Base-by-base conservation (phyloP, 2,888 invertebrate genomes). In the Anodontia alba region DNA sequence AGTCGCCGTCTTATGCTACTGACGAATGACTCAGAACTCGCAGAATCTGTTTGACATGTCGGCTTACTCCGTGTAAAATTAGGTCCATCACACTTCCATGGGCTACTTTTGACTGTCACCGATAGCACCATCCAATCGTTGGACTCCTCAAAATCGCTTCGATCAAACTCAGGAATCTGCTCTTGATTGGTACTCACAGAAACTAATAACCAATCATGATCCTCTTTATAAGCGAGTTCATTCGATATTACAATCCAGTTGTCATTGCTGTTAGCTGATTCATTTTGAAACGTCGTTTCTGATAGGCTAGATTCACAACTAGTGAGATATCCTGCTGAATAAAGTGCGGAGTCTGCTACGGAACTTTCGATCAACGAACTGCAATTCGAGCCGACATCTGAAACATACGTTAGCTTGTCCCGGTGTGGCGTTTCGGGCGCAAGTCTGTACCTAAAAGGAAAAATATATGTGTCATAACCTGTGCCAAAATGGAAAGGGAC, bases 61-160 rank as follows among this genome's bases (percentile, higher is more conserved):
- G 3, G 46, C 20, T 12, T 20, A 7, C 17, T 46, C 3, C n/a
- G 5, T 46, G n/a, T 20, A 46, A 12, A 46, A 46, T 12, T 46
- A 46, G 17, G 17, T 12, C 17, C 17, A 33, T 62, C n/a, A 31
- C 31, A 33, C 12, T 33, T 33, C 62, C 62, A 62, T 20, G 17
- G 7, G 1, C 62, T 62, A 29, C 62, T 62, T 26, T 62, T 77
- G 0, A 84, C 67, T 54, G 70, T 76, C 71, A 84, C 31, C 1
- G 84, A 79, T n/a, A 81, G 43, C 46, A 84, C 73, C 31, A 73
- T 51, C 84, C 84, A 84, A 31, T 81, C 79, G 23, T 54, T 70
- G 1, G 51, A 20, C 31, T 75, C 42, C 20, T 38, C 42, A 20
- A 15, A 69, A n/a, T 73, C 69, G 17, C 20, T 51, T 17, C 38